Conservation (phyloP, 2,113 vertebrate genomes). For the human (Homo sapiens) region DNA sequence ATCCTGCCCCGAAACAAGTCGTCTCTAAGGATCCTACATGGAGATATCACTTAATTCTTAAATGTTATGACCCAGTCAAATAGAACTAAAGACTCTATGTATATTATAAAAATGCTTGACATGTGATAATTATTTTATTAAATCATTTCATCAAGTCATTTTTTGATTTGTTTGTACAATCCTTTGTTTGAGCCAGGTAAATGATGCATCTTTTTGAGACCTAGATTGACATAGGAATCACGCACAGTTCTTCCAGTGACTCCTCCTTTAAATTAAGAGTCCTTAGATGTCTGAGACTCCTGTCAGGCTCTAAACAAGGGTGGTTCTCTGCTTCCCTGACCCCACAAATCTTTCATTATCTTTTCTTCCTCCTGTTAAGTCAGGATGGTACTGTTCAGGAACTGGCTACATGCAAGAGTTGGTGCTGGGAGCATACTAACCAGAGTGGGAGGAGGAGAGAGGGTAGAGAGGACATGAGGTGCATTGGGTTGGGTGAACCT, state of each 20-base stretch:
- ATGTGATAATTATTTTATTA: background rate
- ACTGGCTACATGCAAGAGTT: background rate
- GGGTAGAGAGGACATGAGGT: background rate
- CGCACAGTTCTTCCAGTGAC: background rate
- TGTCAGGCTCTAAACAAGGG: background rate
- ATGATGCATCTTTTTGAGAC: background rate
- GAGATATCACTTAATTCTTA: background rate
- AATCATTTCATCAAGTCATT: background rate
- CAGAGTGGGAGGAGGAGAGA: background rate
- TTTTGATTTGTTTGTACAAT: background rate
- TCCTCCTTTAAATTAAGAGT: background rate
- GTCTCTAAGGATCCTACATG: background rate
- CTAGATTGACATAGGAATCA: background rate
- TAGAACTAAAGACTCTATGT: background rate
- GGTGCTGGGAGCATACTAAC: background rate
- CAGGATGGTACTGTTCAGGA: background rate
- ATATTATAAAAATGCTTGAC: background rate
- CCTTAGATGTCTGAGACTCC: background rate
- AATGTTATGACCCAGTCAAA: background rate
- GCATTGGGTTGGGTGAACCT: background rate
- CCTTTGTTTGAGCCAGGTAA: background rate
- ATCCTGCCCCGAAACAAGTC: background rate
- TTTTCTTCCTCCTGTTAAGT: background rate
- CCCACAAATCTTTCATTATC: background rate
- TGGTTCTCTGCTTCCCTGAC: background rate